These are phyloP conservation scores for Caenorhabditis tropicalis DNA, from an alignment of 1,140 invertebrate genomes.

Conservation along the genomic window DNA sequence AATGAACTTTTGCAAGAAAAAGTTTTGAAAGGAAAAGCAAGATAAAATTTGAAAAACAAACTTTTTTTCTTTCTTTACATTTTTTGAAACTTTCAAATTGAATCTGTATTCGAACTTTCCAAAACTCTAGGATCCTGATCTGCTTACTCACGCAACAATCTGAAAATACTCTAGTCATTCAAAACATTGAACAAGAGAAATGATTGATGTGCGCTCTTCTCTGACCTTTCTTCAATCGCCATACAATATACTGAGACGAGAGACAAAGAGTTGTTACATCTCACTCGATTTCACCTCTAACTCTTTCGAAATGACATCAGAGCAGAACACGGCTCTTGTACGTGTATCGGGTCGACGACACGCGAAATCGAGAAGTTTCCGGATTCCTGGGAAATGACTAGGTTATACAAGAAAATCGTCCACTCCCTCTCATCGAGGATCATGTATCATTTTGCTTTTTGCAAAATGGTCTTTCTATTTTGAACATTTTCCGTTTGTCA, in stretches of 20 bases:
- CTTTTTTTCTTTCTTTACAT: not conserved
- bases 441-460: conserved; percentile 10
- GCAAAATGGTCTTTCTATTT: conserved; percentile 8
- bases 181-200: conserved; percentile 1
- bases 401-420: conserved; percentile 3
- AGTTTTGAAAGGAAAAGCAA: too few species aligned
- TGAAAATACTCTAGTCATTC: not conserved
- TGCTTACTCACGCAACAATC: not conserved
- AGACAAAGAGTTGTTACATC: conserved; percentile 17
- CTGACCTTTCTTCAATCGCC: conserved; percentile 16
- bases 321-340: conserved; percentile 41
- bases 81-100: not conserved
- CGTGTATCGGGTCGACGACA: conserved; percentile 35
- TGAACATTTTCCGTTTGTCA: not conserved
- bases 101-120: not conserved
- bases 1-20: too few species aligned
- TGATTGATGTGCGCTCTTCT: conserved; percentile 11
- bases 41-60: too few species aligned
- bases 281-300: not conserved
- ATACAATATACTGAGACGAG: not conserved
- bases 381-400: conserved; percentile 43
- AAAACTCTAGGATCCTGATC: too few species aligned
- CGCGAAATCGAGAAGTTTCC: conserved; percentile 31
- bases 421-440: not conserved
- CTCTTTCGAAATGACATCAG: conserved; percentile 37